Evolutionary conservation across 2,797 vertebrate species (phyloP), one percentile per base, ranked within the genome.

Genomic region (Manis javanica): DNA sequence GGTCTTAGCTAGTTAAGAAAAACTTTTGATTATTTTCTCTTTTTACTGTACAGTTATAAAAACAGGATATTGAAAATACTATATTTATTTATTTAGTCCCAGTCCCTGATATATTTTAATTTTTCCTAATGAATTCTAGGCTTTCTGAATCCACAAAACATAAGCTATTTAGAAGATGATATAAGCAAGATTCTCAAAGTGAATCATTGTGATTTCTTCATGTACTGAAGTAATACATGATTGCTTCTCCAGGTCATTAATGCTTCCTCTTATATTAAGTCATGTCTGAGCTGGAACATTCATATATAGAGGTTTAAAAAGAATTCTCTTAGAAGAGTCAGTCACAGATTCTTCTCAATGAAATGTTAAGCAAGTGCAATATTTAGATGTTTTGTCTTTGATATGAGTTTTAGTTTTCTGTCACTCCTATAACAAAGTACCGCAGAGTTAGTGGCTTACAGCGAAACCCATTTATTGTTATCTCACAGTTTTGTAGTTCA

Each of bases 131-230:
- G 8, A 71, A 71, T 85, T 85, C 53, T 74, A 77, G 75, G 24
- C 2, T 92, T 90, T 77, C 18, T 86, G 51, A 77, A 69, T 81
- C 26, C 42, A 83, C 14, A 75, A 4, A 55, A 71, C 26, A 13
- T 77, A 84, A 94, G 84, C 37, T 64, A 75, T 68, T 77, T 93
- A 71, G 51, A 75, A 95, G 94, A 79, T 39, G 7, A 63, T 51
- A 72, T 1, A 69, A 53, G 5, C 24, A 92, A 96, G 37, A 68
- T 78, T 88, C 16, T 10, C 72, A 63, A 14, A 61, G 16, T 71
- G 74, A 87, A 57, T 87, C 49, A 55, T 71, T 87, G 88, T 88
- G 26, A n/a, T 74, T 90, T 94, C 34, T 72, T 96, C 72, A 74
- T 51, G 53, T 39, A 55, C 49, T 81, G 81, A 91, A 75, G 72